Evolutionary conservation across 1,140 invertebrate species (phyloP).

Genomic region (Papilio polytes): DNA sequence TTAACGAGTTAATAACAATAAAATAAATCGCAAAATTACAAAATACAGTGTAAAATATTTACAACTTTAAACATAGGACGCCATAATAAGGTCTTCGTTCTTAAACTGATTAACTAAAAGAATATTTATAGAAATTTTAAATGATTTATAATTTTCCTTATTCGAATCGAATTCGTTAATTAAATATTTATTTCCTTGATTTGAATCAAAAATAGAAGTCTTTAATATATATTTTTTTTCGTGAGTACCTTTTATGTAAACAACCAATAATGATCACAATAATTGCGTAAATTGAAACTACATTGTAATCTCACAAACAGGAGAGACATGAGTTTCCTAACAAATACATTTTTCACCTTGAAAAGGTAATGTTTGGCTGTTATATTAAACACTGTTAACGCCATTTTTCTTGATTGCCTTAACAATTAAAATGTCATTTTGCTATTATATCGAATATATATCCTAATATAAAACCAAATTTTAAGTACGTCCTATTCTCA

Average conservation of each 20-base stretch:
- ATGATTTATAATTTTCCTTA: slow-evolving; percentile 27
- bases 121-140: slow-evolving; percentile 33
- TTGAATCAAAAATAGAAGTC: slow-evolving; percentile 19
- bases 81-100: slow-evolving; percentile 35
- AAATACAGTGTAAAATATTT: slow-evolving; percentile 79
- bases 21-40: slow-evolving; percentile 78
- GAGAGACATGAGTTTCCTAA: slow-evolving; percentile 52
- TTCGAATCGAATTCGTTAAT: not conserved
- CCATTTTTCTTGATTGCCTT: not conserved
- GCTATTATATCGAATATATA: not conserved
- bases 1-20: slow-evolving; percentile 75
- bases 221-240: slow-evolving; percentile 11
- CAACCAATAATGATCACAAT: slow-evolving; percentile 22
- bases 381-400: not conserved
- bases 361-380: not conserved
- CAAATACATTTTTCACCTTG: not conserved
- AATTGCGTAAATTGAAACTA: slow-evolving; percentile 46
- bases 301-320: slow-evolving; percentile 49
- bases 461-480: not conserved
- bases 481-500: slow-evolving; percentile 19
- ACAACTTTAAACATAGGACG: slow-evolving; percentile 73
- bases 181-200: not conserved
- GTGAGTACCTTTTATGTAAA: slow-evolving; percentile 11
- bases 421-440: slow-evolving; percentile 26
- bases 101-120: slow-evolving; percentile 30